Evolutionary conservation across 2,888 invertebrate species (phyloP).

Genomic region (Melikaiella ostensackeni): DNA sequence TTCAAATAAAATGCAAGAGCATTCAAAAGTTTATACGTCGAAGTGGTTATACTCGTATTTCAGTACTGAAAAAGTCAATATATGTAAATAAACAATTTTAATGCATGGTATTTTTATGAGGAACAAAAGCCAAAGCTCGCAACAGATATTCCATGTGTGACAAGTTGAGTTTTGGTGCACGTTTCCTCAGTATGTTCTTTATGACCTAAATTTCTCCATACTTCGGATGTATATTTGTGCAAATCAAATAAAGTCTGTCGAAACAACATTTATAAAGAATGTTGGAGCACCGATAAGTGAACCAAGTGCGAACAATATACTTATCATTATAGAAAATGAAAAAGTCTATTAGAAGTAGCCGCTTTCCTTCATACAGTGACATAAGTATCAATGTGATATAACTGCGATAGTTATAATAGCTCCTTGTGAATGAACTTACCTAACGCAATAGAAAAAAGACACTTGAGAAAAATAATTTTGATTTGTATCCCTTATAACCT

Average conservation of each 20-base stretch:
- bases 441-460: no score
- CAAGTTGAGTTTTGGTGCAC: background rate
- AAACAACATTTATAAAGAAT: background rate
- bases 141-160: background rate
- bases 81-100: background rate
- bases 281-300: background rate
- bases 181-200: background rate
- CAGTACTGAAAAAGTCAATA: background rate
- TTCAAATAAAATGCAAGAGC: background rate
- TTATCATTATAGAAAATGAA: no score
- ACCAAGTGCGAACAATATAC: no score
- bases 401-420: no score
- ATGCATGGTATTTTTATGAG: background rate
- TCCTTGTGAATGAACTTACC: no score
- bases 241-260: background rate
- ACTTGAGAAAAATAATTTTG: no score
- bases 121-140: background rate
- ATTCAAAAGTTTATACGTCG: background rate
- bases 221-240: background rate
- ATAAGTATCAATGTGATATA: no score
- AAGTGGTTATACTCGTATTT: background rate
- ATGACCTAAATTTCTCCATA: background rate
- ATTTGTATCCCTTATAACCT: no score
- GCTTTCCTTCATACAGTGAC: no score
- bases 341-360: no score